Percentiles rank a stretch among this genome's conserved stretches.
phyloP scores from a whole-genome alignment of 2,113 vertebrate genomes.

The Alosa alosa region DNA sequence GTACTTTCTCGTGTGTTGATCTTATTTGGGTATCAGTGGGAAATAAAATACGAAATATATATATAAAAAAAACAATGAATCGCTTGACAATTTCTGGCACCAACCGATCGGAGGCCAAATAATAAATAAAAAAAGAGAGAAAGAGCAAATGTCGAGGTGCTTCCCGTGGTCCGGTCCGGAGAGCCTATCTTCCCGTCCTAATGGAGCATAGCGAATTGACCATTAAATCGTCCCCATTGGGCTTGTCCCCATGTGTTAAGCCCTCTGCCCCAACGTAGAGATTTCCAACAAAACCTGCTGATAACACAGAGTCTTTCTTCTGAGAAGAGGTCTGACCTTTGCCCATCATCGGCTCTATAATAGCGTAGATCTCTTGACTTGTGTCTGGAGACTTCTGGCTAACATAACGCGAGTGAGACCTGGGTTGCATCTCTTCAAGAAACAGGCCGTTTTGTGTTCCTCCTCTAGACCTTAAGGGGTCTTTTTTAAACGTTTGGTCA shows the following conservation, averaged over 20 bases:
- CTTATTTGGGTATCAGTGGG: too few species aligned
- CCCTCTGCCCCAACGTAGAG: conserved; percentile 47
- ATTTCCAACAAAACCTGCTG: conserved; percentile 58
- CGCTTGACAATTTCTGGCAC: neutral
- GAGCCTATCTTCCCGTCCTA: neutral
- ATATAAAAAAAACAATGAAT: neutral
- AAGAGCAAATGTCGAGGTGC: neutral
- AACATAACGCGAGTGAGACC: conserved; percentile 51
- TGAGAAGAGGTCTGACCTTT: conserved; percentile 60
- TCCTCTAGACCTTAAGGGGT: conserved; percentile 76
- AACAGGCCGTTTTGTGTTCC: conserved; percentile 68
- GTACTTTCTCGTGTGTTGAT: too few species aligned
- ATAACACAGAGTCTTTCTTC: conserved; percentile 36
- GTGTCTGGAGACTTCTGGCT: conserved; percentile 31
- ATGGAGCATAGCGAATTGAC: conserved; percentile 55
- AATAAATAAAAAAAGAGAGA: neutral
- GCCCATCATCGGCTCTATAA: conserved; percentile 76
- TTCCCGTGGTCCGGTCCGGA: neutral
- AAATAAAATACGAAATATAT: neutral
- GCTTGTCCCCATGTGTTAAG: conserved; percentile 65
- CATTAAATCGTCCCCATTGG: conserved; percentile 58
- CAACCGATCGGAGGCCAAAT: neutral
- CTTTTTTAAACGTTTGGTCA: conserved; percentile 76
- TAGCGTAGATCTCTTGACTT: conserved; percentile 66
- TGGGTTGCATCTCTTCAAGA: conserved; percentile 67